Evolutionary conservation across 1,140 invertebrate species (phyloP).

Genomic region (Andricus grossulariae): DNA sequence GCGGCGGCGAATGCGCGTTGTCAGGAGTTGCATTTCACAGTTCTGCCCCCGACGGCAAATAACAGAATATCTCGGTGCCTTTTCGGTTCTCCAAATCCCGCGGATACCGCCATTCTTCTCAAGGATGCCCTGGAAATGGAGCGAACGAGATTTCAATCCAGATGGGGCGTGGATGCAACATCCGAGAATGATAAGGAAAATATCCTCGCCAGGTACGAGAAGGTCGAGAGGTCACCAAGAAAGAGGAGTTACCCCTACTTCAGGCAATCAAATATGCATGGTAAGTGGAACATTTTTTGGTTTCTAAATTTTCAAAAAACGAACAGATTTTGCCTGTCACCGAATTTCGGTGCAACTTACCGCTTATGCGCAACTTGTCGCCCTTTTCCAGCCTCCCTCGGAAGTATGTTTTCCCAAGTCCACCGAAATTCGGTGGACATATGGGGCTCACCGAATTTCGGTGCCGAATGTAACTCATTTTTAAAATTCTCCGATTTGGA

Average conservation of each 20-base stretch:
- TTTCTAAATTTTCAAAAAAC: neutral
- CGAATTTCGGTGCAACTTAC: too few species aligned
- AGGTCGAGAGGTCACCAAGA: slow-evolving; percentile 58
- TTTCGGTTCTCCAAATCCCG: slow-evolving; percentile 66
- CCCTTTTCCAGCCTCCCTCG: too few species aligned
- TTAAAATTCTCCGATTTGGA: too few species aligned
- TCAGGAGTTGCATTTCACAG: slow-evolving; percentile 66
- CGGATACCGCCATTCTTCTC: slow-evolving; percentile 67
- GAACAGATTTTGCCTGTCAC: too few species aligned
- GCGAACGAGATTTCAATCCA: slow-evolving; percentile 61
- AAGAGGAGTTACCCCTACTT: slow-evolving; percentile 65
- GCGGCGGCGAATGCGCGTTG: slow-evolving; percentile 67
- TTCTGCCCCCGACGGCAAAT: slow-evolving; percentile 59
- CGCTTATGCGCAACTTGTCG: too few species aligned
- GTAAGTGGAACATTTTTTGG: slow-evolving; percentile 52
- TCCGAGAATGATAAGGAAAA: slow-evolving; percentile 71
- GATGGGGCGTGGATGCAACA: slow-evolving; percentile 70
- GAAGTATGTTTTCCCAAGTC: too few species aligned
- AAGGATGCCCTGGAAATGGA: slow-evolving; percentile 69
- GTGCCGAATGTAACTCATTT: too few species aligned
- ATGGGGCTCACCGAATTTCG: too few species aligned
- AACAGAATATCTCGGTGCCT: slow-evolving; percentile 69
- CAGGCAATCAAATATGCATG: slow-evolving; percentile 70
- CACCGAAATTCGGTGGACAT: too few species aligned
- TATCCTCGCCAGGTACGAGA: slow-evolving; percentile 47